Base-by-base conservation (phyloP, 2,888 invertebrate genomes). In the Volucella zonaria region DNA sequence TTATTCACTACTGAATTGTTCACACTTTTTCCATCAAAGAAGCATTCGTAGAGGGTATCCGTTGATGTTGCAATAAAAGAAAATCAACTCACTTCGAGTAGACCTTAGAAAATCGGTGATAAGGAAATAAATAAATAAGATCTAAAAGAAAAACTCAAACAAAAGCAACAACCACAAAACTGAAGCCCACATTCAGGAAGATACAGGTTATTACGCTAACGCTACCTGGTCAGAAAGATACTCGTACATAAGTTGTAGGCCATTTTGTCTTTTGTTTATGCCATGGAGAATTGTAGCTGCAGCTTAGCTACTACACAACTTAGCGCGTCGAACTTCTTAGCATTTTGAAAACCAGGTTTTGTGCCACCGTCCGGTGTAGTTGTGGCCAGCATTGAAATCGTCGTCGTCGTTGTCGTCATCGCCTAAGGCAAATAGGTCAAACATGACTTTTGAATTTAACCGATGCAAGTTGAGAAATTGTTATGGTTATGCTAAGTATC, bases 381-480 rank as follows among this genome's bases (percentile, higher is more conserved):
- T 52, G 45, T 62, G 40, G 43, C 56, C 59, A 70, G 8, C 38
- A 40, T 38, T 6, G 6, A 31, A 31, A 0, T 31, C 49, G 18
- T 40, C 51, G 43, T 43, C 40, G 70, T 64, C 74, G 59, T 52
- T 74, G 49, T 52, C 56, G 58, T 15, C 66, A 58, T 67, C 81
- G 49, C 76, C 76, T 66, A 76, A 68, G 81, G 81, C 85, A 85
- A 85, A 85, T 85, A 68, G 85, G 85, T 85, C 85, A 85, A 85
- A 85, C 85, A 85, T 85, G 85, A 81, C 85, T 85, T 80, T 85
- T 85, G 73, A 77, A 85, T 85, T 81, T 73, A 81, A 85, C 66
- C 81, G 71, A 76, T 81, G 81, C 76, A 47, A 51, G 76, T 81
- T 85, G 80, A 62, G 81, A 85, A 85, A 85, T 80, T 76, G 67